These are phyloP conservation scores for Zaprionus nigranus DNA, from an alignment of 1,140 invertebrate genomes.

Conservation along the genomic window DNA sequence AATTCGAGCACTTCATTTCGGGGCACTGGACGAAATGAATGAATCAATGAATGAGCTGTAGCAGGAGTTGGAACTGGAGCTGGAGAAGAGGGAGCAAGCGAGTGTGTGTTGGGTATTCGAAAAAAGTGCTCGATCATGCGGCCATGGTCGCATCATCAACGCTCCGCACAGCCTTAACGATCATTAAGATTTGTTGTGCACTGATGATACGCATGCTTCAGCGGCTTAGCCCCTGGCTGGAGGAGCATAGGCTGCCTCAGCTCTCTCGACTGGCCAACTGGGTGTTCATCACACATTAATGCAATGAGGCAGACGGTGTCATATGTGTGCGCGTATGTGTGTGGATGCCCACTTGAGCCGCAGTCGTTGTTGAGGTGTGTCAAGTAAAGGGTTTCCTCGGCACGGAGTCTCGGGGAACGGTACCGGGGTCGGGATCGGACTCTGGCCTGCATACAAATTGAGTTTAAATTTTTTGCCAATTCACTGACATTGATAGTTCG, in stretches of 20 bases:
- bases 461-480: constrained; percentile 84
- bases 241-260: constrained; percentile 50
- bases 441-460: constrained; percentile 81
- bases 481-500: constrained; percentile 84
- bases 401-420: constrained; percentile 6
- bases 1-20: constrained; percentile 75
- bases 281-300: constrained; percentile 76
- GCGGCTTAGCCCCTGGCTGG: constrained; percentile 60
- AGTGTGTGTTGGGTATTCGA: constrained; percentile 43
- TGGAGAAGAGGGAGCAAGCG: constrained; percentile 5
- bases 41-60: constrained; percentile 75
- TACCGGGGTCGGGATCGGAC: constrained; percentile 23
- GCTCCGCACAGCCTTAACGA: constrained; percentile 60
- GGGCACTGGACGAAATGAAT: constrained; percentile 64
- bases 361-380: constrained; percentile 73
- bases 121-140: constrained; percentile 67
- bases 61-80: neutral
- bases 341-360: constrained; percentile 64
- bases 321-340: constrained; percentile 27
- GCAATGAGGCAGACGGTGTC: constrained; percentile 64
- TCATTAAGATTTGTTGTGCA: constrained; percentile 79
- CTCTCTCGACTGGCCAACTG: constrained; percentile 47
- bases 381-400: constrained; percentile 78
- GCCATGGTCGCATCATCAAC: constrained; percentile 61
- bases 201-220: constrained; percentile 77